These are phyloP conservation scores for Aramus guarauna DNA, from an alignment of 2,113 vertebrate species.

Conservation along the genomic window DNA sequence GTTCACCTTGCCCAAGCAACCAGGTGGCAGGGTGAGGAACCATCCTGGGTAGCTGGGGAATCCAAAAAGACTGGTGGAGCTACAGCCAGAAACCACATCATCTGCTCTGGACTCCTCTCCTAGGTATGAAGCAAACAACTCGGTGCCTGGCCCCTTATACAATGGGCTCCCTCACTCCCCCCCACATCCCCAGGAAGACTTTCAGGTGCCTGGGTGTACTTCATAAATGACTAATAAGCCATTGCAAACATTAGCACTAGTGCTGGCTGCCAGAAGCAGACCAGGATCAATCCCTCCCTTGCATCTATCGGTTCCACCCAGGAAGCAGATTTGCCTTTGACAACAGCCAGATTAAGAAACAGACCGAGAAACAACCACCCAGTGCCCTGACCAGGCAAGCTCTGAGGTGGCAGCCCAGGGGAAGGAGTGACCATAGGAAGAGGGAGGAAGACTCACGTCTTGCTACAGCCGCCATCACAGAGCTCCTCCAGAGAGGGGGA, in stretches of 20 bases:
- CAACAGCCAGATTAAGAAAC: background rate
- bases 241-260: background rate
- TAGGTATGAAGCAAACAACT: background rate
- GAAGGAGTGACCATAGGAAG: background rate
- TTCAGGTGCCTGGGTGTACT: background rate
- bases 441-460: background rate
- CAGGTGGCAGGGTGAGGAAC: background rate
- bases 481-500: background rate
- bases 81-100: background rate
- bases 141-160: background rate
- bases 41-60: background rate
- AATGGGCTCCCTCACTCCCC: background rate
- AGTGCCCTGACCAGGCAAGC: rapidly evolving
- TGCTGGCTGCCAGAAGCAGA: background rate
- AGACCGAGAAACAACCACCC: background rate
- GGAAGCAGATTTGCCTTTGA: background rate
- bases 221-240: constrained; percentile 11
- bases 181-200: background rate
- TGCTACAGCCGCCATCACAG: background rate
- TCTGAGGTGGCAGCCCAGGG: background rate
- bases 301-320: background rate
- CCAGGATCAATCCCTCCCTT: background rate
- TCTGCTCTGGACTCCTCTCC: background rate
- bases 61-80: background rate
- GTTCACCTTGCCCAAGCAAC: background rate